Percentiles rank a stretch among this genome's conserved stretches.
Conservation (phyloP, 2,888 invertebrate species). For the Dasypogon diadema region DNA sequence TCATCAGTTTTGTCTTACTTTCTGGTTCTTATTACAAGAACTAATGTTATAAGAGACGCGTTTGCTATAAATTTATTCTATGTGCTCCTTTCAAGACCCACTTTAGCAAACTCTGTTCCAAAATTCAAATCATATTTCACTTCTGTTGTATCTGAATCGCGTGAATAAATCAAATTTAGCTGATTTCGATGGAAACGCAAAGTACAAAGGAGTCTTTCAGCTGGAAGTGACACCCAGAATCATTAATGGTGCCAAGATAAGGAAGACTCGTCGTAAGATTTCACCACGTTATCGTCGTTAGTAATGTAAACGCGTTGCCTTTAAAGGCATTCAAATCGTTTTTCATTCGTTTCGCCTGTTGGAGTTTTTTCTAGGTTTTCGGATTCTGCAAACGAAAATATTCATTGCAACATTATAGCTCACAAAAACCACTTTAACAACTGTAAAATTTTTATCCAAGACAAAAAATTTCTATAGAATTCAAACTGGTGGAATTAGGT, state of each 20-base stretch:
- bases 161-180: too few relatives aligned
- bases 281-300: conserved; percentile 1
- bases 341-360: not conserved
- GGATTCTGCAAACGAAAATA: not conserved
- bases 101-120: too few relatives aligned
- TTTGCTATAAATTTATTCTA: too few relatives aligned
- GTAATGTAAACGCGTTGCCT: not conserved
- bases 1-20: too few relatives aligned
- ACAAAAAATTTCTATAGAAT: not conserved
- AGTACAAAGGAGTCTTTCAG: too few relatives aligned
- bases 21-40: too few relatives aligned
- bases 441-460: not conserved
- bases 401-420: not conserved
- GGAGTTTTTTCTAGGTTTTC: not conserved
- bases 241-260: not conserved
- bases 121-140: too few relatives aligned
- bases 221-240: not conserved
- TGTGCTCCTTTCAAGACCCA: too few relatives aligned
- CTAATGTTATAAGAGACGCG: too few relatives aligned
- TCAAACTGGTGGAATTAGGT: not conserved
- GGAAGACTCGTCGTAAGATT: not conserved
- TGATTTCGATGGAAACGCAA: too few relatives aligned
- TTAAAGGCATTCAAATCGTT: not conserved
- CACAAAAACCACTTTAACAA: not conserved
- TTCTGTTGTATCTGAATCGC: too few relatives aligned